Conservation (phyloP, 2,797 vertebrate genomes). For the Falco cherrug region DNA sequence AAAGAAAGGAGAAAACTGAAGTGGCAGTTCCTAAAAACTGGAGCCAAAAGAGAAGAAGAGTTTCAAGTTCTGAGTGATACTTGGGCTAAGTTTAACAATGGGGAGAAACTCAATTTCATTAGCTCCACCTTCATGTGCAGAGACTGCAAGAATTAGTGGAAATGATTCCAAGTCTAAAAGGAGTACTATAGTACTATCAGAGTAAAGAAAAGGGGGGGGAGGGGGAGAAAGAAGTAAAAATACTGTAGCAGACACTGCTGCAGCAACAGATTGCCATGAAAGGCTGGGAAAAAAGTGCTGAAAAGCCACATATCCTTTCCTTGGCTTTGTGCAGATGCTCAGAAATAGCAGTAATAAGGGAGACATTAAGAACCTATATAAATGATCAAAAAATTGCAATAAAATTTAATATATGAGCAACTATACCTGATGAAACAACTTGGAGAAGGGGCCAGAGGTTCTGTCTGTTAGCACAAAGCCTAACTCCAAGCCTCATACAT, state of each 20-base stretch:
- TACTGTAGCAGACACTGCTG: not conserved
- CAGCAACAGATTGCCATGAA: not conserved
- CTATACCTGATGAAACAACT: not conserved
- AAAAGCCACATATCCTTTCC: not conserved
- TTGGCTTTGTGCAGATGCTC: not conserved
- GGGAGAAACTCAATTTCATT: not conserved
- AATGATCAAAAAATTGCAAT: not conserved
- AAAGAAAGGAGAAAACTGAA: not conserved
- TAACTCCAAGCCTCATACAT: not conserved
- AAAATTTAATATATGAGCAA: not conserved
- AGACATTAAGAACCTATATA: not conserved
- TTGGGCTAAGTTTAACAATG: not conserved
- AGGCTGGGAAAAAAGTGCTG: not conserved
- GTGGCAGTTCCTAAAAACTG: not conserved
- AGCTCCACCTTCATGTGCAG: not conserved
- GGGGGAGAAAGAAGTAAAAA: not conserved
- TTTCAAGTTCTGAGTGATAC: not conserved
- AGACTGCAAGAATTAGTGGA: not conserved
- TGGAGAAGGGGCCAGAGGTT: not conserved
- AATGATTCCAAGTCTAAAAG: not conserved
- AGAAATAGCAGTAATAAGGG: not conserved
- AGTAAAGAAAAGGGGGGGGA: not conserved
- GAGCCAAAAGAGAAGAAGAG: not conserved
- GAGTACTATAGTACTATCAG: not conserved
- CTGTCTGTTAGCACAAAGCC: not conserved